phyloP scores from a whole-genome alignment of 2,113 vertebrate genomes.

The Pterocles gutturalis region DNA sequence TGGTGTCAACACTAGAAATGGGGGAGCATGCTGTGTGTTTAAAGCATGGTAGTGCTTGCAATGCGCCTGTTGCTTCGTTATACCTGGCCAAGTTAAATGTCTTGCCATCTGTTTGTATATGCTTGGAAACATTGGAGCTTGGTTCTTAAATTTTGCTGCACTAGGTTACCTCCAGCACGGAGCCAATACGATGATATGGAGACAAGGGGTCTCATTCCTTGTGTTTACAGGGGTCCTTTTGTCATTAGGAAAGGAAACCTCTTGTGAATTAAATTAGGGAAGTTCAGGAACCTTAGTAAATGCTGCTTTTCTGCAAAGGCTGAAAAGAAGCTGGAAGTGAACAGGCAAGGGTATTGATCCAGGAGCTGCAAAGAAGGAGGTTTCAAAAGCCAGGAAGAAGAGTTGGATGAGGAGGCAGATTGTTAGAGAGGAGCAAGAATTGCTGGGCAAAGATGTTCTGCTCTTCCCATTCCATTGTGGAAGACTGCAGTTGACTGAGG shows the following conservation, averaged over 20 bases:
- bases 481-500: background rate
- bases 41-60: background rate
- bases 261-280: background rate
- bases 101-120: background rate
- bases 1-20: background rate
- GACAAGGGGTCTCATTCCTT: rapidly evolving
- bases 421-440: background rate
- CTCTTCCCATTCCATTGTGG: rapidly evolving
- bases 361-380: background rate
- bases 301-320: background rate
- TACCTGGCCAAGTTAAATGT: background rate
- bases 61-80: background rate
- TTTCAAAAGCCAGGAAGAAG: background rate
- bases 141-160: background rate
- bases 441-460: background rate
- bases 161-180: background rate
- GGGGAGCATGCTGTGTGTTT: background rate
- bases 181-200: background rate
- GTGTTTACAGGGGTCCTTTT: background rate
- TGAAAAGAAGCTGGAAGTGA: background rate
- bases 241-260: background rate
- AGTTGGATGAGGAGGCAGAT: background rate
- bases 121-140: background rate
- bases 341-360: background rate
- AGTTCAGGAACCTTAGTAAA: background rate